Evolutionary conservation across 2,797 vertebrate genomes (phyloP).

Genomic region (Cryptoprocta ferox): DNA sequence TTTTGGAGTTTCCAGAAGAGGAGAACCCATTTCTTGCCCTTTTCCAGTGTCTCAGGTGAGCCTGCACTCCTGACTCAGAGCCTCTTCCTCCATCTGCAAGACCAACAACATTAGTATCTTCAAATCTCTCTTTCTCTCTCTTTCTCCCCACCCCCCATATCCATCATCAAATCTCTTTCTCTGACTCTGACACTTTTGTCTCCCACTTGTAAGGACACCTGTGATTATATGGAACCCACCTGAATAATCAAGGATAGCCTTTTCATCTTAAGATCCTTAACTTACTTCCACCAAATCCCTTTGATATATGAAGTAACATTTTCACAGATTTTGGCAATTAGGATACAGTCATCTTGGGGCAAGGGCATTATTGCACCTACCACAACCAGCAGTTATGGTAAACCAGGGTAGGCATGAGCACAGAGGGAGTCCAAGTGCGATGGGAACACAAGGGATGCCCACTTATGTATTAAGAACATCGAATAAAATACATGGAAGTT

Average conservation of each 20-base stretch:
- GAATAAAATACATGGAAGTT: neutral
- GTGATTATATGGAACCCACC: neutral
- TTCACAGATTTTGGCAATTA: neutral
- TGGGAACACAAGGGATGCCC: neutral
- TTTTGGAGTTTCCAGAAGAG: neutral
- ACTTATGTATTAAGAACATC: neutral
- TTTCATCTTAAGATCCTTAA: neutral
- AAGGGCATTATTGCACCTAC: neutral
- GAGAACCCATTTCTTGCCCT: neutral
- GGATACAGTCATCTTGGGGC: neutral
- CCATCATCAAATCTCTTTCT: neutral
- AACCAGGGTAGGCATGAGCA: neutral
- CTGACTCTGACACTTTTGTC: neutral
- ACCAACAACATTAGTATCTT: neutral
- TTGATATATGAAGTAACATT: neutral
- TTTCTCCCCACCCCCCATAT: neutral
- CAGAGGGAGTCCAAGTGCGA: neutral
- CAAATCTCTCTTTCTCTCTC: neutral
- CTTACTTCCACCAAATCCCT: neutral
- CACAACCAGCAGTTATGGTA: neutral
- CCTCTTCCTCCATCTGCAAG: neutral
- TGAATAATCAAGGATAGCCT: neutral
- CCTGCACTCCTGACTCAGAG: neutral
- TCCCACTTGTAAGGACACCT: neutral
- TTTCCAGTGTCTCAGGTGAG: neutral